phyloP scores from a whole-genome alignment of 2,797 vertebrate genomes.

The Bradypodion ventrale region DNA sequence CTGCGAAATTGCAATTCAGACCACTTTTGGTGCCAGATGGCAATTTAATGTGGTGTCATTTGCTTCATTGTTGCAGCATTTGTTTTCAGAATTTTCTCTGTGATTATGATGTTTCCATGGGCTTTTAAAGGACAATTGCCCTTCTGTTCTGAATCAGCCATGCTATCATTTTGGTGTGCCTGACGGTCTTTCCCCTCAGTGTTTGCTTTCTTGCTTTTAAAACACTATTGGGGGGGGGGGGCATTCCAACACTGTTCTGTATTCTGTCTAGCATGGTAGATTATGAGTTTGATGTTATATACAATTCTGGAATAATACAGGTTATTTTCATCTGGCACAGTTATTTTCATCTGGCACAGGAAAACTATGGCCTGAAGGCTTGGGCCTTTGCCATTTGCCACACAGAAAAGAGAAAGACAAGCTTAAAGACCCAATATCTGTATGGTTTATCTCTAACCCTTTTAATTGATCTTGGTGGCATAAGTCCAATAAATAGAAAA shows the following conservation, averaged over 20 bases:
- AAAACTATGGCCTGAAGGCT: conserved; percentile 28
- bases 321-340: neutral
- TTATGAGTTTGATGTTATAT: conserved; percentile 13
- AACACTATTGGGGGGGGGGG: conserved; percentile 18
- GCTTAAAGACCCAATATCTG: neutral
- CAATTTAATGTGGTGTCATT: conserved; percentile 30
- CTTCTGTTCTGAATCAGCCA: neutral
- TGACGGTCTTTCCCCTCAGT: conserved; percentile 6
- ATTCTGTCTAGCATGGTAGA: conserved; percentile 14
- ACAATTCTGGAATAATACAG: conserved; percentile 13
- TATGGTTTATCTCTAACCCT: conserved; percentile 23
- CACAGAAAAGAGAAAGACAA: conserved; percentile 34
- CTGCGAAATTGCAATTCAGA: neutral
- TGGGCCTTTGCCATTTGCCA: conserved; percentile 4
- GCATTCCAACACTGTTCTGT: conserved; percentile 36
- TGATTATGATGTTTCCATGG: conserved; percentile 38
- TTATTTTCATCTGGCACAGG: neutral
- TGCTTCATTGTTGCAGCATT: conserved; percentile 29
- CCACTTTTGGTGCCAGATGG: neutral
- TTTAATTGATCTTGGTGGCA: conserved; percentile 38
- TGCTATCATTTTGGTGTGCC: conserved; percentile 17
- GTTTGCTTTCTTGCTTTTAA: conserved; percentile 36
- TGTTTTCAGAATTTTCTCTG: conserved; percentile 31
- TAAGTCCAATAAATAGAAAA: conserved; percentile 10
- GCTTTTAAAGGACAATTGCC: conserved; percentile 12